Evolutionary conservation across 2,888 invertebrate genomes (phyloP).

Genomic region (Pseudococcus viburni): DNA sequence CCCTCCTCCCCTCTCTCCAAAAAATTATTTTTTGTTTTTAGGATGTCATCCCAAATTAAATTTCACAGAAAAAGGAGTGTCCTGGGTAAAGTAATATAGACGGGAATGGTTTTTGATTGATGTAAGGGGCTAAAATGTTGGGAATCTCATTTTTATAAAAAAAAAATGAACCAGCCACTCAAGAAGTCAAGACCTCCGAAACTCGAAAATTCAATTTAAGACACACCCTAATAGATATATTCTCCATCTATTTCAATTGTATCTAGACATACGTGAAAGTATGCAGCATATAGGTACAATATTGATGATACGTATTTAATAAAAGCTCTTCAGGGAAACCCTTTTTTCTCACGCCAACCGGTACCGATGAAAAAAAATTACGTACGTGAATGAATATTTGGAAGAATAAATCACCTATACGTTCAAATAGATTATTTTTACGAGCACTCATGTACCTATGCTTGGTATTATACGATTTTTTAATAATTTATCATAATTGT

Average conservation of each 20-base stretch:
- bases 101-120: too few species aligned
- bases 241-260: background rate
- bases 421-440: background rate
- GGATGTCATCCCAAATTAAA: too few species aligned
- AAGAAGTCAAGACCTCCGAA: too few species aligned
- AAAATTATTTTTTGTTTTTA: too few species aligned
- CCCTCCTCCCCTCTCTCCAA: too few species aligned
- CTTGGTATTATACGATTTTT: background rate
- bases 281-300: background rate
- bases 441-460: too few species aligned
- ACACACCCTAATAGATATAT: background rate
- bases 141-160: too few species aligned
- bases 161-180: too few species aligned
- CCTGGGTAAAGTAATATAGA: too few species aligned
- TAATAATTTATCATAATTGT: background rate
- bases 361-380: background rate
- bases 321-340: background rate
- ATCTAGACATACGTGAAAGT: background rate
- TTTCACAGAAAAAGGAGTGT: too few species aligned
- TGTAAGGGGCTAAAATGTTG: too few species aligned
- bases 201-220: too few species aligned
- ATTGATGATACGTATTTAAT: slow-evolving; percentile 8
- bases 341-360: background rate
- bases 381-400: background rate
- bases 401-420: background rate